Evolutionary conservation across 2,113 vertebrate species (phyloP).

Genomic region (Trachemys scripta): DNA sequence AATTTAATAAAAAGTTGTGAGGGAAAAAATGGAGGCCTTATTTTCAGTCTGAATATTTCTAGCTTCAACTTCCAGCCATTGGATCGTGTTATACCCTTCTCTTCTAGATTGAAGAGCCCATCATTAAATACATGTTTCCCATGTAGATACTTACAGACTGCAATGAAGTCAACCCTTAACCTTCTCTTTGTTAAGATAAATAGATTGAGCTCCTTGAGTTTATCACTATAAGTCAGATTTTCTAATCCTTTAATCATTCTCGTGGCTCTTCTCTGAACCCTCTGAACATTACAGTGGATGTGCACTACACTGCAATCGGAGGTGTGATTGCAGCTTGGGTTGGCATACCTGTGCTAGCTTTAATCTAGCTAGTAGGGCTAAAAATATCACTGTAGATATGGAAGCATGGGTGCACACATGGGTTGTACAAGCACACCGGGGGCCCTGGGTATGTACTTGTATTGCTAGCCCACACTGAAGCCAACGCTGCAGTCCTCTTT

Average conservation of each 20-base stretch:
- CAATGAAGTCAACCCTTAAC: background rate
- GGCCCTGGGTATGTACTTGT: background rate
- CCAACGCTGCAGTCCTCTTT: background rate
- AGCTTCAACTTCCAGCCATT: background rate
- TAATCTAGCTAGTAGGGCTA: background rate
- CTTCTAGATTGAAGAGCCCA: background rate
- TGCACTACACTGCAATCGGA: background rate
- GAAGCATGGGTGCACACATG: background rate
- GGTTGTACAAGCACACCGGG: background rate
- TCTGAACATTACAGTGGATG: background rate
- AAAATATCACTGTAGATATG: background rate
- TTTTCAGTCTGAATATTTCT: background rate
- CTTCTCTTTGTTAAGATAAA: background rate
- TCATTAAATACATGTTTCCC: background rate
- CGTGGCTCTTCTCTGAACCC: background rate
- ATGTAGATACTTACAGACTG: background rate
- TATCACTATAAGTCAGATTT: background rate
- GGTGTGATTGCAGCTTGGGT: background rate
- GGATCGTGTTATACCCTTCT: background rate
- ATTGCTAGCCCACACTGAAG: background rate
- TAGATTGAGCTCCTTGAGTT: background rate
- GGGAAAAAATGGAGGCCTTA: background rate
- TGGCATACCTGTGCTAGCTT: background rate
- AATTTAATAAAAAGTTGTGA: background rate
- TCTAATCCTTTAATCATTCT: background rate